Percentiles rank a stretch among this genome's conserved stretches.
phyloP scores from a whole-genome alignment of 1,140 invertebrate species.

The Leptopilina boulardi region DNA sequence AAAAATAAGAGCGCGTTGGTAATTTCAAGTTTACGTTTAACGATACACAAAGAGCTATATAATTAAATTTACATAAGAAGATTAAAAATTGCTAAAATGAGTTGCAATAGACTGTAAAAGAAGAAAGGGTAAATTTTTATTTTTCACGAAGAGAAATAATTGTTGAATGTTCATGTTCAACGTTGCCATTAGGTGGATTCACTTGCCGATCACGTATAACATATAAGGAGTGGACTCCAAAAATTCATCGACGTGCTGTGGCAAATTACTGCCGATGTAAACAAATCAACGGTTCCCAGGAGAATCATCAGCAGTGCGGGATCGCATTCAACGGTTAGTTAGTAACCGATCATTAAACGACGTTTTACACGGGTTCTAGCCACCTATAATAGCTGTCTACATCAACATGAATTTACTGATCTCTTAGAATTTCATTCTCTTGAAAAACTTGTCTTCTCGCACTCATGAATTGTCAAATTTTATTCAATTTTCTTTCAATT shows the following conservation, averaged over 20 bases:
- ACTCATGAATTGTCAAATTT: neutral
- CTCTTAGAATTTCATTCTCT: constrained; percentile 34
- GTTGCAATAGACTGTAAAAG: neutral
- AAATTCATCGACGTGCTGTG: constrained; percentile 70
- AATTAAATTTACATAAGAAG: constrained; percentile 27
- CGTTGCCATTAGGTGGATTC: constrained; percentile 42
- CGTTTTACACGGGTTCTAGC: constrained; percentile 71
- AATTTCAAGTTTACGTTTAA: neutral
- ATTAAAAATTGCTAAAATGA: constrained; percentile 14
- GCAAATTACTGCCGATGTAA: constrained; percentile 75
- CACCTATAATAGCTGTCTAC: constrained; percentile 69
- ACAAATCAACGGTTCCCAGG: constrained; percentile 65
- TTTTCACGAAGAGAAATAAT: neutral
- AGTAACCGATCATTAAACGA: constrained; percentile 70
- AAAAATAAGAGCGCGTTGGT: neutral
- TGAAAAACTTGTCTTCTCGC: constrained; percentile 38
- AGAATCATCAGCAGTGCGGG: constrained; percentile 42
- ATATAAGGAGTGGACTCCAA: constrained; percentile 54
- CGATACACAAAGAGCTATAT: neutral
- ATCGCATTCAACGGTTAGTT: constrained; percentile 65
- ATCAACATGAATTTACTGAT: constrained; percentile 68
- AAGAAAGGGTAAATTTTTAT: neutral
- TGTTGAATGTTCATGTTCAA: constrained; percentile 11
- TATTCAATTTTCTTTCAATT: too few relatives aligned
- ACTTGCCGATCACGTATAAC: constrained; percentile 64